phyloP scores from a whole-genome alignment of 2,797 vertebrate species.

The Chelon labrosus region DNA sequence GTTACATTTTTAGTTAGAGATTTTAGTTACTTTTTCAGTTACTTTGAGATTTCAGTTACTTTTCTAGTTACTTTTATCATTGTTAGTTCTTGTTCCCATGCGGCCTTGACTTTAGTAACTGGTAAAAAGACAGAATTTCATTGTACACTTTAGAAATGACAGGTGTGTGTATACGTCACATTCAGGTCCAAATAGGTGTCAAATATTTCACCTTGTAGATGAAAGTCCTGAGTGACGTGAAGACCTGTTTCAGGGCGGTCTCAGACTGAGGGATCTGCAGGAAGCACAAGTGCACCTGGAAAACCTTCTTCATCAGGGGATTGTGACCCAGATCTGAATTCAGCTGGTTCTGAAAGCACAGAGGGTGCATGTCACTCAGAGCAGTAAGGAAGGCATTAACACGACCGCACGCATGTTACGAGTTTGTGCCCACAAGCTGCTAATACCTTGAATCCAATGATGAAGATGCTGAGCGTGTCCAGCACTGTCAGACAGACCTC shows the following conservation, averaged over 20 bases:
- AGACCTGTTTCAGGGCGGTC: constrained; percentile 93
- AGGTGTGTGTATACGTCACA: too few relatives aligned
- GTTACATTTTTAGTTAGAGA: too few relatives aligned
- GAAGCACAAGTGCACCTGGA: constrained; percentile 96
- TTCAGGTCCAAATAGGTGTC: too few relatives aligned
- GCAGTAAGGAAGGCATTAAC: too few relatives aligned
- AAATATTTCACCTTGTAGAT: constrained; percentile 92
- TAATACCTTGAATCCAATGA: constrained; percentile 95
- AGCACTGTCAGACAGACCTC: constrained; percentile 96
- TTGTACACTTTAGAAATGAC: too few relatives aligned
- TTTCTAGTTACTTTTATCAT: too few relatives aligned
- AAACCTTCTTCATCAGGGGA: constrained; percentile 98
- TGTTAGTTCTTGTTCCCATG: too few relatives aligned
- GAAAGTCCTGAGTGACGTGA: constrained; percentile 92
- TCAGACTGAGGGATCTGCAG: constrained; percentile 98
- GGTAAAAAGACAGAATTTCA: too few relatives aligned
- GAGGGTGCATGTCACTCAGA: not conserved
- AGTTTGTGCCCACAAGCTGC: not conserved
- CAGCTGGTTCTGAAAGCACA: constrained; percentile 90
- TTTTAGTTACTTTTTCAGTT: too few relatives aligned
- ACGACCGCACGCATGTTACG: not conserved
- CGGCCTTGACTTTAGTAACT: too few relatives aligned
- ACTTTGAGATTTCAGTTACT: too few relatives aligned
- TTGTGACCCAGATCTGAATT: constrained; percentile 95
- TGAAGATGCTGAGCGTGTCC: constrained; percentile 95